Conservation (phyloP, 1,140 invertebrate genomes). For the Brachionus calyciflorus region DNA sequence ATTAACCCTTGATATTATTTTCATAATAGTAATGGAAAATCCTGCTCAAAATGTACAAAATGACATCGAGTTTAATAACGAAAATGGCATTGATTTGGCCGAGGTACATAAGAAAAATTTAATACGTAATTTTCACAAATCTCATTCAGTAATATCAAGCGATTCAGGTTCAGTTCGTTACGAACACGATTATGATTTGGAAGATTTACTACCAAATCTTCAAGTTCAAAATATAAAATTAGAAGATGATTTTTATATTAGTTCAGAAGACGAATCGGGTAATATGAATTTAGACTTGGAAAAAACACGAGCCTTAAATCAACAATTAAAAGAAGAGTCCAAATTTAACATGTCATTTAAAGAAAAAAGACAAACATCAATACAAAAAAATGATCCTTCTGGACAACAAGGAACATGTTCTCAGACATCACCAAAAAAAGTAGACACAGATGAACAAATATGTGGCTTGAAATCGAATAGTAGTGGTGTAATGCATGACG, state of each 20-base stretch:
- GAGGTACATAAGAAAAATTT: background rate
- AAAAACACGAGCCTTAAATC: background rate
- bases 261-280: constrained; percentile 12
- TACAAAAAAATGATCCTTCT: background rate
- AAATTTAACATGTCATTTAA: constrained; percentile 22
- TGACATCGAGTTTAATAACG: too few species aligned
- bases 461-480: background rate
- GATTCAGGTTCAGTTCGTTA: constrained; percentile 16
- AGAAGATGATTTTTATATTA: constrained; percentile 25
- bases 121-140: background rate
- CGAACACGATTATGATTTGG: background rate
- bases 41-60: too few species aligned
- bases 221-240: constrained; percentile 15
- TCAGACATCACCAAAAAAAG: background rate
- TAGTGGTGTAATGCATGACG: background rate
- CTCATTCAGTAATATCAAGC: background rate
- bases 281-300: background rate
- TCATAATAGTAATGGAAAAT: too few species aligned
- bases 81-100: too few species aligned
- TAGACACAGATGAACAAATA: background rate
- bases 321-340: background rate
- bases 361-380: background rate
- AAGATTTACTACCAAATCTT: background rate
- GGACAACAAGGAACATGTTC: background rate
- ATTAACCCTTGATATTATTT: too few species aligned